Percentiles rank a stretch among this genome's conserved stretches.
Evolutionary conservation across 2,797 vertebrate genomes (phyloP).

Genomic region (Kryptopterus vitreolus): DNA sequence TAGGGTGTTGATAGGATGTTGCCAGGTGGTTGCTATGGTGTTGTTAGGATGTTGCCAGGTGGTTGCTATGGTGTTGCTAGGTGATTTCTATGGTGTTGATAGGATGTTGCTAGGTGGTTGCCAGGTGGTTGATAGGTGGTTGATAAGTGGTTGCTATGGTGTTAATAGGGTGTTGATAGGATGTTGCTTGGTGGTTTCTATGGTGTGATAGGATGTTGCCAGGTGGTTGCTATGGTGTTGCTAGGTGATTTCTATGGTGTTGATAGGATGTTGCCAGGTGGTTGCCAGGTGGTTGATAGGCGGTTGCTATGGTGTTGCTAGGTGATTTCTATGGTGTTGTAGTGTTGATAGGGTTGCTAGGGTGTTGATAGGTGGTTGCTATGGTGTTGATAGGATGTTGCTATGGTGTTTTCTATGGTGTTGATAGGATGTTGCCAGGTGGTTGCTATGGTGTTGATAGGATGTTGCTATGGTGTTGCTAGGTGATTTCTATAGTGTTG

Average conservation of each 20-base stretch:
- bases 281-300: background rate
- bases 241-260: background rate
- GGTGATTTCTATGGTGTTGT: background rate
- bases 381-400: too few relatives aligned
- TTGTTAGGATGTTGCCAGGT: background rate
- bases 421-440: background rate
- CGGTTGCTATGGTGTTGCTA: background rate
- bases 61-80: background rate
- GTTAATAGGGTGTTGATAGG: background rate
- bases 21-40: rapidly evolving
- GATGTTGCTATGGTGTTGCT: background rate
- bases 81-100: too few relatives aligned
- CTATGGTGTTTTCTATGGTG: too few relatives aligned
- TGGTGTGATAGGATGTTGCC: background rate
- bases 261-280: background rate
- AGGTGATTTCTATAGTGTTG: too few relatives aligned
- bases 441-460: background rate
- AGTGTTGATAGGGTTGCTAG: too few relatives aligned
- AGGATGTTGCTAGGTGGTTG: background rate
- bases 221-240: background rate
- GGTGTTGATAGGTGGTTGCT: background rate
- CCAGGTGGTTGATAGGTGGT: background rate
- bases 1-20: background rate
- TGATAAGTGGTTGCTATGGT: background rate
- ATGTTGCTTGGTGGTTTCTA: background rate